A percentile compares a stretch with the other conserved stretches of the same genome.
phyloP scores from a whole-genome alignment of 2,888 invertebrate species.

The Taenaris catops region DNA sequence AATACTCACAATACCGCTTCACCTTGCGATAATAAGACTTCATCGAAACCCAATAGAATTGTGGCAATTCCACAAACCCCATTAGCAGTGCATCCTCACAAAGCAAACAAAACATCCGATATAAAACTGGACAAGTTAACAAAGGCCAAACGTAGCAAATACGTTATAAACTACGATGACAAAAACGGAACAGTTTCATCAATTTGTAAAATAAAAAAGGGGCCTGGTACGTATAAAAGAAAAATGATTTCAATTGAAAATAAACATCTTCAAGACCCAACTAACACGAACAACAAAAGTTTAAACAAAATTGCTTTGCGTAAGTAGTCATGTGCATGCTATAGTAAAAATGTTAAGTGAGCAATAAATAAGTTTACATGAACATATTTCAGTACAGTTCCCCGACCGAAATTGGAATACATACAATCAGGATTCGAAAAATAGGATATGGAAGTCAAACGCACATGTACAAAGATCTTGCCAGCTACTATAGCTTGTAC shows the following conservation, averaged over 20 bases:
- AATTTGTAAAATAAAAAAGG: slow-evolving; percentile 56
- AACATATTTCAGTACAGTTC: slow-evolving; percentile 68
- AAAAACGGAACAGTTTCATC: slow-evolving; percentile 71
- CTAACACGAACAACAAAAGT: slow-evolving; percentile 43
- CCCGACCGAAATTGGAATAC: slow-evolving; percentile 51
- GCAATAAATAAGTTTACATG: slow-evolving; percentile 29
- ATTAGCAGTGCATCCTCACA: slow-evolving; percentile 15
- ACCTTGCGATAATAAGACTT: slow-evolving; percentile 8
- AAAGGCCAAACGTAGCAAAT: slow-evolving; percentile 50
- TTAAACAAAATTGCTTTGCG: slow-evolving; percentile 58
- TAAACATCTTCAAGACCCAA: slow-evolving; percentile 46
- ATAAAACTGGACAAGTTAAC: slow-evolving; percentile 30
- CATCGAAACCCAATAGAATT: slow-evolving; percentile 21
- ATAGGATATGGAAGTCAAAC: slow-evolving; percentile 54
- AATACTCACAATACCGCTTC: slow-evolving; percentile 1
- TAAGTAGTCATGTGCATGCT: slow-evolving; percentile 67
- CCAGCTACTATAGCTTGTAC: slow-evolving; percentile 51
- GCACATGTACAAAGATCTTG: slow-evolving; percentile 57
- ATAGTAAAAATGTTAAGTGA: slow-evolving; percentile 46
- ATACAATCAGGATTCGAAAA: slow-evolving; percentile 41
- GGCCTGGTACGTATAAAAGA: slow-evolving; percentile 40
- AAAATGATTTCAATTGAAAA: slow-evolving; percentile 45
- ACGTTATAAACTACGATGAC: slow-evolving; percentile 70
- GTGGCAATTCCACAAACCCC: slow-evolving; percentile 9
- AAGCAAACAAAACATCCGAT: slow-evolving; percentile 20